Evolutionary conservation across 2,797 vertebrate genomes (phyloP), one percentile per base, ranked within the genome.

Genomic region (Amblyraja radiata): DNA sequence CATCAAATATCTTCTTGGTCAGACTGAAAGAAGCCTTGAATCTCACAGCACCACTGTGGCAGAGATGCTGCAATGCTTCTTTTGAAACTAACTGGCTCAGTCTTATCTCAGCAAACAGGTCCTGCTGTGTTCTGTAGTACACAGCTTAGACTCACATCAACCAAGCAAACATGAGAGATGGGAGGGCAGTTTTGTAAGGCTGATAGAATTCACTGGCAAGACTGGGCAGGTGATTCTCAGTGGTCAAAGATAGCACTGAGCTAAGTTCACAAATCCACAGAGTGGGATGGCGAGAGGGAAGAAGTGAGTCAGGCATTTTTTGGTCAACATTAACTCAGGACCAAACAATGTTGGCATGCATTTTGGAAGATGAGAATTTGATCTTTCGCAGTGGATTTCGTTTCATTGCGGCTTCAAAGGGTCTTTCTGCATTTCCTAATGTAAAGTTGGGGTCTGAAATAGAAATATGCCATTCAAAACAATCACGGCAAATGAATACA

Each of bases 71-170:
- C 39, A 91, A 73, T 28, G 9, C 36, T 39, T 71, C 88, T 54
- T 92, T 76, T 92, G 90, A 76, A 92, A 18, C 71, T 54, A 74
- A 92, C 71, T 76, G 71, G 90, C 71, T 76, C 68, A 92, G 71
- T n/a, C 71, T 76, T 92, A 92, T 92, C 90, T 58, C 71, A 92
- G 13, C 90, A 76, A 73, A 54, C 90, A 92, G 90, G 90, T 92
- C 68, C 90, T 73, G 65, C 71, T 46, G 71, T 54, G 39, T 74
- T 91, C 90, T 13, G 23, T 25, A 92, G 63, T 28, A 54, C 36
- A 76, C 90, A 92, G 90, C 71, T 76, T 74, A 39, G 46, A n/a
- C 71, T 14, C 61, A 88, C 32, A 88, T 36, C 84, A 88, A 21
- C 84, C 84, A 88, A 36, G n/a, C 4, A 68, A 88, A 88, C 36